Conservation (phyloP, 2,888 invertebrate genomes). For the Coenonympha arcania region DNA sequence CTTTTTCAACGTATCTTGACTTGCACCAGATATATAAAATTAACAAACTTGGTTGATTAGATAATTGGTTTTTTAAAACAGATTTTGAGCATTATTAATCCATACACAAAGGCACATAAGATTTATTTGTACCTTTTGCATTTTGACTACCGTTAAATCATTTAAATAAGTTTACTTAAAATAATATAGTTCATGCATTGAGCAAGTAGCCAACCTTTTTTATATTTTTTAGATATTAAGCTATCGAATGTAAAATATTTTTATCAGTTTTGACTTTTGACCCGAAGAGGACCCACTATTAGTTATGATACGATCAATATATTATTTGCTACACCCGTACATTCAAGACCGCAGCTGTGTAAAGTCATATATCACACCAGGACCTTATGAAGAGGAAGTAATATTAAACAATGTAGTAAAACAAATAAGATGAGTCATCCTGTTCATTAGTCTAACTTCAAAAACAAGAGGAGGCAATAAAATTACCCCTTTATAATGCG, state of each 20-base stretch:
- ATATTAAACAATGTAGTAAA: constrained; percentile 28
- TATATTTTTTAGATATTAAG: no score
- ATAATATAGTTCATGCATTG: background rate
- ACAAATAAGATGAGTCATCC: constrained; percentile 57
- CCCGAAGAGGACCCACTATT: no score
- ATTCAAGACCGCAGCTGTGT: background rate
- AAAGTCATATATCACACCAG: background rate
- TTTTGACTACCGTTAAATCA: background rate
- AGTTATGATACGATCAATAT: background rate
- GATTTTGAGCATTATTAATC: background rate
- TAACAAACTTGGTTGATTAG: no score
- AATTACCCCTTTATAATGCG: constrained; percentile 70
- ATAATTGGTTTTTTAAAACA: no score
- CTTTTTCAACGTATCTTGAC: no score
- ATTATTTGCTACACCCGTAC: background rate
- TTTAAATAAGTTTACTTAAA: background rate
- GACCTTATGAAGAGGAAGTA: background rate
- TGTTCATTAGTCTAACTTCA: constrained; percentile 68
- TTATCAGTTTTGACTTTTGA: no score
- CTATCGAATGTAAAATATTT: no score
- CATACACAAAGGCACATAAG: background rate
- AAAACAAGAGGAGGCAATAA: constrained; percentile 63
- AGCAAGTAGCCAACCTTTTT: background rate
- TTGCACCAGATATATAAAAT: no score
- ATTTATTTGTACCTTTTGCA: background rate